Conservation (phyloP, 2,113 vertebrate genomes). For the Pelvicachromis taeniatus region DNA sequence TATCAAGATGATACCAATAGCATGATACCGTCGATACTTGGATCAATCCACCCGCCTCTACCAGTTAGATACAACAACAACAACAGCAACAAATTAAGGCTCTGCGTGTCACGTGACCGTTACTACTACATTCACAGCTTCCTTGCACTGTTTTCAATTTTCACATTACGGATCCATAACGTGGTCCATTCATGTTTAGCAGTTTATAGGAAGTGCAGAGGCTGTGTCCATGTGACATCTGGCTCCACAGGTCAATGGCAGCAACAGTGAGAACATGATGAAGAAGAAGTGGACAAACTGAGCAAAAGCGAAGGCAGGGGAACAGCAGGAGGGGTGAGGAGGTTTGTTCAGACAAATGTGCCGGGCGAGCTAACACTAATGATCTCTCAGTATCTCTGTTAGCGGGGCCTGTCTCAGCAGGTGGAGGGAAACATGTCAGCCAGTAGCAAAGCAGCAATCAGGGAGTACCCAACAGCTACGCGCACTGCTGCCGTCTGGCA, state of each 20-base stretch:
- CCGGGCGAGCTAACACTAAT: constrained; percentile 53
- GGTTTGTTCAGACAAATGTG: constrained; percentile 10
- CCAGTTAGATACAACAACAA: neutral
- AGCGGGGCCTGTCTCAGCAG: constrained; percentile 45
- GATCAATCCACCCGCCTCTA: too few species aligned
- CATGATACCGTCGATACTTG: too few species aligned
- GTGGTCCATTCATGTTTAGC: neutral
- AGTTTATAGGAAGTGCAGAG: neutral
- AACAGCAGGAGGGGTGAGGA: neutral
- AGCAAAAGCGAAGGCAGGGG: constrained; percentile 28
- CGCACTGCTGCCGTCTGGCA: neutral
- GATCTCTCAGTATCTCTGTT: constrained; percentile 55
- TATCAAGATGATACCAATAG: too few species aligned
- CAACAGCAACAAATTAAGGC: neutral
- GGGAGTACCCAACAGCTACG: constrained; percentile 8
- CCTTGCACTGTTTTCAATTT: neutral
- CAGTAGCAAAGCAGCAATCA: constrained; percentile 13
- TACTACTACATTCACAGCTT: neutral
- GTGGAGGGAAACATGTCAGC: constrained; percentile 54
- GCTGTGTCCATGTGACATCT: neutral
- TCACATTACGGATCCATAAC: neutral
- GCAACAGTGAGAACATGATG: constrained; percentile 1
- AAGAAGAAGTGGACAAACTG: constrained; percentile 14
- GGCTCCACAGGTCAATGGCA: neutral
- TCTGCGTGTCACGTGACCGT: neutral